Evolutionary conservation across 2,797 vertebrate species (phyloP), one percentile per base, ranked within the genome.

Genomic region (Neosilurus hyrtlii): DNA sequence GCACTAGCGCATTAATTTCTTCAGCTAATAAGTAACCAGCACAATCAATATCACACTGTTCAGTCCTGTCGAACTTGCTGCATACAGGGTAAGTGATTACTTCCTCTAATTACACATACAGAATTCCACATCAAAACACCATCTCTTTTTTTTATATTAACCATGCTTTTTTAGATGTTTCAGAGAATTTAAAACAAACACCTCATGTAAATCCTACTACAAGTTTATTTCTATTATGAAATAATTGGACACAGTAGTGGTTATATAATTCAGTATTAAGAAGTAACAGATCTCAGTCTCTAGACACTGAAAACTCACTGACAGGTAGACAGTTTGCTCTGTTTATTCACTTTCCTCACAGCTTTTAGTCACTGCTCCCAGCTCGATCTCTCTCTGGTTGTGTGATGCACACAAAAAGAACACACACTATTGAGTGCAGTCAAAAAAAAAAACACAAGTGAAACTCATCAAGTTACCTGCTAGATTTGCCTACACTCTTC

Each of bases 11-110:
- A 89, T 89, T 88, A 89, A 91, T 91, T 90, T 83, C 87, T 79
- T 80, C 83, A 74, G 85, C 85, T 88, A 90, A 90, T 89, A 90
- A 85, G 85, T 83, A 86, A 81, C 76, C 83, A 56, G 77, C 81
- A 85, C 87, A 90, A 91, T 91, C 89, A 86, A 89, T 89, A 89
- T 67, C 62, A 83, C 87, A 87, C 82, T 68, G 81, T 86, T 82
- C 67, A 70, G 86, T 86, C 72, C 81, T 85, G 82, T 84, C 80
- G 85, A 30, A 15, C 68, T 80, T 78, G 52, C 78, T 22, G 80
- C 81, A 68, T 85, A 82, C 83, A 85, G 79, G 82, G 80, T 62
- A 86, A 82, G 84, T 82, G 85, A 87, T 88, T 82, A 84, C 86
- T 84, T 82, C 77, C 66, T 68, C 73, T 86, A 89, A 89, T 89